Base-by-base conservation (phyloP, 2,113 vertebrate genomes). In the Phalacrocorax pelagicus region DNA sequence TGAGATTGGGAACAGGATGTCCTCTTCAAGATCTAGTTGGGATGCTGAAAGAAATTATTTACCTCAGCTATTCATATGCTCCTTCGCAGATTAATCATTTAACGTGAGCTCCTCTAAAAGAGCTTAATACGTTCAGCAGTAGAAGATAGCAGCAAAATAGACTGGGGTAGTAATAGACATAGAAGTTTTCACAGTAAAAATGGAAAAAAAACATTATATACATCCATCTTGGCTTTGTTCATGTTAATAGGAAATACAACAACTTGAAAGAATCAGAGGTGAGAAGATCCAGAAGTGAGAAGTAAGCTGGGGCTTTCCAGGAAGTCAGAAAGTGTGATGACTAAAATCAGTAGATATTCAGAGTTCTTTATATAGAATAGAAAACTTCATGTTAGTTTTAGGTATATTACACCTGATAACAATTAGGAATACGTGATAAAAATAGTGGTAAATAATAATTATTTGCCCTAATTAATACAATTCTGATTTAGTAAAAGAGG, bases 231-330 rank as follows among this genome's bases (percentile, higher is more conserved):
- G 5, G 14, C 26, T 92, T 93, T 72, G 9, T 26, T 88, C 54
- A 70, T 8, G 11, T 1, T 36, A 52, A 52, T 58, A 93, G 36
- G 62, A 96, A 86, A 90, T 40, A 80, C 4, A 94, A 38, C 18
- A 74, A 86, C 11, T 23, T 83, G 90, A 86, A 90, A 73, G 34
- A 12, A 52, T 32, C 71, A 46, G 47, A 86, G 30, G 16, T 90
- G 40, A 88, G 81, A 92, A 81, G 62, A 92, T 26, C 92, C 27
- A 83, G 54, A 92, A 88, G 27, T 32, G 40, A 90, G 40, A 94
- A 92, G 71, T 52, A 77, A 92, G 49, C 20, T 51, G 88, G 88
- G 94, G 27, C 55, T 94, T 95, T 95, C 91, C 86, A 88, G 58
- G 66, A 90, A 80, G 40, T 62, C 88, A 86, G 44, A 78, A 90